Evolutionary conservation across 2,888 invertebrate genomes (phyloP), one percentile per base, ranked within the genome.

Genomic region (Idaea aversata): DNA sequence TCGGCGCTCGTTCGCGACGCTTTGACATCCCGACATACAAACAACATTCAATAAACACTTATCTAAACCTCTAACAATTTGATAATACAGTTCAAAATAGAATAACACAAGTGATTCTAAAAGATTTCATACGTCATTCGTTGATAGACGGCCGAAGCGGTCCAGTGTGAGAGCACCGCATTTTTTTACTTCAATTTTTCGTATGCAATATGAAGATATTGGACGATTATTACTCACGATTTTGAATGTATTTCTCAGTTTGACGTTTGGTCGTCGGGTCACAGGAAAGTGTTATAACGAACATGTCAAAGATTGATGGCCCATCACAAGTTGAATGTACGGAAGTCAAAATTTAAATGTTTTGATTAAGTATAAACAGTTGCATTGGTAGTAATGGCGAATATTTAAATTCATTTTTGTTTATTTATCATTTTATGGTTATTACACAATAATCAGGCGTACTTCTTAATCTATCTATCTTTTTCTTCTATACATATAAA

Each of bases 1-100:
- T 90, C 90, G 88, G 88, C 90, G 91, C 90, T 91, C 90, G 90
- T 89, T 88, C 89, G 91, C 92, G 91, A 90, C 90, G 91, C 92
- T 93, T 91, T 93, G 93, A 93, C 93, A 92, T 88, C 91, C 92
- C 90, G 91, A 90, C 90, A 79, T 80, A 77, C 76, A 70, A 78
- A 78, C 78, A 81, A 73, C 70, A 73, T 74, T 74, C 75, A 63
- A 67, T 64, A 70, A 71, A 75, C 69, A 67, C 25, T 58, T 63
- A 5, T 47, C 69, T 71, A 72, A 63, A 68, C 78, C 75, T 72
- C 85, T 82, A 67, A 1, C 0, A 5, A 1, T 61, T 61, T 0
- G 4, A 0, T 2, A 5, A 66, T 79, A 84, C 74, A 70, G 78
- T 59, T 62, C 34, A 84, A 67, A 75, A 69, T 81, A 1, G 61